phyloP scores from a whole-genome alignment of 53 echinoderm and acorn worm genomes.

The Luidia sarsii region DNA sequence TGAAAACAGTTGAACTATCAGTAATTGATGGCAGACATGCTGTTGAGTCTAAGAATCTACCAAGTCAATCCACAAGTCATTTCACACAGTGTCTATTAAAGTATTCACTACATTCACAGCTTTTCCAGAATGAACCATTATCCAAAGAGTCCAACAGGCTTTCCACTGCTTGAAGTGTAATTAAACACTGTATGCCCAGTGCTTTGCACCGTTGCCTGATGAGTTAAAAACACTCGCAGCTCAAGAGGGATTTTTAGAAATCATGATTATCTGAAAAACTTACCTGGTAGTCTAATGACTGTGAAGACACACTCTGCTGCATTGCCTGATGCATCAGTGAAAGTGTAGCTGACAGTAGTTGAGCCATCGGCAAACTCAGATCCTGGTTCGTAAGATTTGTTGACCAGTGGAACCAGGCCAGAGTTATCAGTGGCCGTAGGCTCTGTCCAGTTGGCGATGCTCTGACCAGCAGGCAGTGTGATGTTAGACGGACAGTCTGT shows the following conservation, averaged over 20 bases:
- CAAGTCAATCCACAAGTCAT: too few species aligned
- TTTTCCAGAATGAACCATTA: too few species aligned
- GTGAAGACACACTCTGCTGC: conserved; percentile 36
- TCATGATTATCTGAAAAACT: neutral
- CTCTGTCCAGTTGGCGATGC: conserved; percentile 42
- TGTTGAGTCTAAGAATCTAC: neutral
- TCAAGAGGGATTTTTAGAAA: too few species aligned
- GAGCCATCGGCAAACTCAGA: conserved; percentile 43
- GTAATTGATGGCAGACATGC: neutral
- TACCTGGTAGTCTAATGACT: neutral
- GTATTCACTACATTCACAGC: too few species aligned
- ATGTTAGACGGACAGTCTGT: conserved; percentile 50
- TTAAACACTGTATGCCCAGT: too few species aligned
- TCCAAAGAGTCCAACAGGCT: too few species aligned
- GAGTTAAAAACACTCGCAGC: too few species aligned
- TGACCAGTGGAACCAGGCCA: conserved; percentile 29
- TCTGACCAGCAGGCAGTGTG: conserved; percentile 28
- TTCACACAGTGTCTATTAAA: too few species aligned
- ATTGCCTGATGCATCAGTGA: conserved; percentile 60
- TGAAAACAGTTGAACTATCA: neutral
- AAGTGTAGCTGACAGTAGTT: conserved; percentile 60
- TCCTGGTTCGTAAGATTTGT: conserved; percentile 40
- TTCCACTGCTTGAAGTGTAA: too few species aligned
- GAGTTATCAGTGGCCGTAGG: conserved; percentile 57
- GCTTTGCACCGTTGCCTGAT: too few species aligned